Evolutionary conservation across 2,113 vertebrate genomes (phyloP), one percentile per base, ranked within the genome.

Genomic region (Phyllostomus hastatus): DNA sequence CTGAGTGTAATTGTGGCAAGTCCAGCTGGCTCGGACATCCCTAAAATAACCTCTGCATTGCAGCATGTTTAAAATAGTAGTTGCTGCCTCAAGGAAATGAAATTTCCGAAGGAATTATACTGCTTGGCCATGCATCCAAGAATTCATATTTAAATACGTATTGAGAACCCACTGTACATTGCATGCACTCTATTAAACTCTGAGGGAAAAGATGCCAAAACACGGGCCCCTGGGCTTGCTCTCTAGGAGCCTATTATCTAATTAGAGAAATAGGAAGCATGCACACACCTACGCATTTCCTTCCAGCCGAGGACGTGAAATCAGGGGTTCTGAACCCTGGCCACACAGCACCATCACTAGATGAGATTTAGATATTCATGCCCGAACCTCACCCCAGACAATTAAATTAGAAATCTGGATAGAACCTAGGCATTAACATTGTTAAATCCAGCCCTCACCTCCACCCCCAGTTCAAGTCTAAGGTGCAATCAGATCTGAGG

Each of bases 11-110:
- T 7, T 38, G 41, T 26, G 10, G 35, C 15, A 41, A 61, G 48
- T 84, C 59, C 83, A 90, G 81, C 72, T 97, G 88, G 70, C 67
- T 73, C 48, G 31, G 48, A 61, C 20, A 46, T 79, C 59, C 76
- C 57, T 80, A 31, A 92, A 86, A 96, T 72, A 83, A 66, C 75
- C 59, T 91, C 91, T 89, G 46, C n/a, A 35, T 41, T 92, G 50
- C 19, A 61, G n/a, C n/a, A 20, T 67, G 78, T 81, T 96, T 88
- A 73, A 82, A 94, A 76, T 11, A 85, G 90, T n/a, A 41, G 10
- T 66, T 43, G 33, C 52, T 48, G 59, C 38, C 80, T 90, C 70
- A 22, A 54, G 57, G 54, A 73, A n/a, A 64, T 57, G 22, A 57
- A 46, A 19, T 52, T 92, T 91, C 59, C 38, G 14, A 61, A 48